phyloP scores from a whole-genome alignment of 2,888 invertebrate genomes.

The Melieria crassipennis region DNA sequence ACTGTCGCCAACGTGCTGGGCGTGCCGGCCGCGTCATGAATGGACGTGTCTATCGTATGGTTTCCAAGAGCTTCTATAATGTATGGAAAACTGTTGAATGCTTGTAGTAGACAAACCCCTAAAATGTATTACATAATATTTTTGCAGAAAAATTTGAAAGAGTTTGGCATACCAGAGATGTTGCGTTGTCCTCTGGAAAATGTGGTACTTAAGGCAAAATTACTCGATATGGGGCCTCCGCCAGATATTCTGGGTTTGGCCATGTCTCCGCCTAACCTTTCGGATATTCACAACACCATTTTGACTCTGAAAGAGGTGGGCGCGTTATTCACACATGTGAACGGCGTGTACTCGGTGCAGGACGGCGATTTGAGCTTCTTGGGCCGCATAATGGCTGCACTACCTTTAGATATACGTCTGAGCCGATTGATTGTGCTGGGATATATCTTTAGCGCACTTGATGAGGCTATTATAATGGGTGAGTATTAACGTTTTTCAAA shows the following conservation, averaged over 20 bases:
- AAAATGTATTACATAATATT: conserved; percentile 1
- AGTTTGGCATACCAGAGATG: conserved; percentile 79
- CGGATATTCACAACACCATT: conserved; percentile 83
- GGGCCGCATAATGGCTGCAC: conserved; percentile 81
- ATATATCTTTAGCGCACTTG: conserved; percentile 83
- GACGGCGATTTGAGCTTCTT: conserved; percentile 91
- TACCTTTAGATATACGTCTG: conserved; percentile 85
- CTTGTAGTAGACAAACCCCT: not conserved
- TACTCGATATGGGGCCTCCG: conserved; percentile 84
- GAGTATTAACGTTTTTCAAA: not conserved
- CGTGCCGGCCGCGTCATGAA: conserved; percentile 88
- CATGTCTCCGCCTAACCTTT: conserved; percentile 86
- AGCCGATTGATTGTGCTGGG: conserved; percentile 88
- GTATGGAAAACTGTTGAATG: conserved; percentile 56
- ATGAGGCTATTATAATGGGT: conserved; percentile 86
- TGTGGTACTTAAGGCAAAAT: conserved; percentile 82
- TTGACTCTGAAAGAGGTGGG: conserved; percentile 88
- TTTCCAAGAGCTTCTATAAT: conserved; percentile 74
- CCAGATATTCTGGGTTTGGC: conserved; percentile 82
- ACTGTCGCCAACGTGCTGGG: conserved; percentile 89
- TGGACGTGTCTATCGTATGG: conserved; percentile 86
- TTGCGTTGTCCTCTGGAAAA: conserved; percentile 82
- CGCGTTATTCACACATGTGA: conserved; percentile 74
- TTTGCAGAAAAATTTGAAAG: conserved; percentile 66
- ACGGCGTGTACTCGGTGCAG: conserved; percentile 67